phyloP scores from a whole-genome alignment of 2,113 vertebrate species.

The Scortum barcoo region DNA sequence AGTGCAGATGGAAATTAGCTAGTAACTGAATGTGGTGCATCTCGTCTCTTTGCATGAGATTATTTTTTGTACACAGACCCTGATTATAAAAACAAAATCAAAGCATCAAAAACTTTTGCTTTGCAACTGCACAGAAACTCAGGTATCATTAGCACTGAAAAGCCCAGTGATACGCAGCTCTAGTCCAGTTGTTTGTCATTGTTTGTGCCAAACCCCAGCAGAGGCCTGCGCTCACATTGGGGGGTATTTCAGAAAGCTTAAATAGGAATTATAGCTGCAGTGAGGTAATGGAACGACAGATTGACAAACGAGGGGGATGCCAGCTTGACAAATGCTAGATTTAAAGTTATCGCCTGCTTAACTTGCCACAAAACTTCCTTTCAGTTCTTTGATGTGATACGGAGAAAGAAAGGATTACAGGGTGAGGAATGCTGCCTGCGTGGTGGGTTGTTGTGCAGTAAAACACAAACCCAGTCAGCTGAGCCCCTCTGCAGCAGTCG shows the following conservation, averaged over 20 bases:
- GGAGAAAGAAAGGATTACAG: conserved; percentile 25
- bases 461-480: conserved; percentile 34
- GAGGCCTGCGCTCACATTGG: conserved; percentile 25
- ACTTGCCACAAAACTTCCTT: conserved; percentile 34
- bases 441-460: conserved; percentile 31
- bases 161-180: neutral
- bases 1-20: neutral
- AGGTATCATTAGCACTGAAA: neutral
- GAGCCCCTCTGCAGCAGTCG: conserved; percentile 44
- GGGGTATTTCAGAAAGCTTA: conserved; percentile 45
- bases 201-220: conserved; percentile 30
- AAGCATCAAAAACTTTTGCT: neutral
- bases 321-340: conserved; percentile 34
- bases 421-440: conserved; percentile 14
- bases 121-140: neutral
- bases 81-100: neutral
- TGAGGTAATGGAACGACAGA: conserved; percentile 40
- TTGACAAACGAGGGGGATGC: conserved; percentile 31
- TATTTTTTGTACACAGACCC: neutral
- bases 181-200: conserved; percentile 43
- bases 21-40: neutral
- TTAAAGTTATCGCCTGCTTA: conserved; percentile 31
- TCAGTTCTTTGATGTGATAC: conserved; percentile 8
- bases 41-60: neutral
- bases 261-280: conserved; percentile 40